Base-by-base conservation (phyloP, 1,140 invertebrate species). In the Phymastichus coffea region DNA sequence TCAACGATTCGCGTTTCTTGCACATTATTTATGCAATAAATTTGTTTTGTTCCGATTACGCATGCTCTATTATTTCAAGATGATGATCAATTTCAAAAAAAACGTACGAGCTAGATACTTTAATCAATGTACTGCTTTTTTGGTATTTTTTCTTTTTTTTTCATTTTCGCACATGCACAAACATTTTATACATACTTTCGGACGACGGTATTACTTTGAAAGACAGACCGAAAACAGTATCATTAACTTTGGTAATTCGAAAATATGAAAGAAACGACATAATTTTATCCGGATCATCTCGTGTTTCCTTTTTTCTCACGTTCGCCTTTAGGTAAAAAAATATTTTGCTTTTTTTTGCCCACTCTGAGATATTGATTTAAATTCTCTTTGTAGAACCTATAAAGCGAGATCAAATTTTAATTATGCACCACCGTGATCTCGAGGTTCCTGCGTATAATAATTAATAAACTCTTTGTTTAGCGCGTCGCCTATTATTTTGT, bases 401-500 rank as follows among this genome's bases (percentile, higher is more conserved):
- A 62, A 49, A 44, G 62, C 22, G 62, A 54, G 22, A 40, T 55
- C 15, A 59, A 61, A 33, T 54, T 57, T 41, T n/a, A n/a, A n/a
- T n/a, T 65, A 61, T 10, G 9, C 7, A 23, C 14, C 10, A 35
- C 49, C 20, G 57, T 37, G 47, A 64, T 69, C 49, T 63, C 37
- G 28, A 40, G 22, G 25, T 38, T 55, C 63, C 26, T n/a, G n/a
- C n/a, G n/a, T n/a, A n/a, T n/a, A n/a, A n/a, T n/a, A n/a, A n/a
- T n/a, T n/a, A n/a, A n/a, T n/a, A n/a, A n/a, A n/a, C n/a, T n/a
- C n/a, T n/a, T n/a, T n/a, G n/a, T n/a, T n/a, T n/a, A n/a, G n/a
- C n/a, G n/a, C n/a, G n/a, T n/a, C n/a, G 56, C 38, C 49, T 64
- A 64, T 44, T 58, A 37, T 62, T 56, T 47, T 65, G 33, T 65